Base-by-base conservation (phyloP, 1,140 invertebrate genomes). In the Ditylenchus dipsaci region DNA sequence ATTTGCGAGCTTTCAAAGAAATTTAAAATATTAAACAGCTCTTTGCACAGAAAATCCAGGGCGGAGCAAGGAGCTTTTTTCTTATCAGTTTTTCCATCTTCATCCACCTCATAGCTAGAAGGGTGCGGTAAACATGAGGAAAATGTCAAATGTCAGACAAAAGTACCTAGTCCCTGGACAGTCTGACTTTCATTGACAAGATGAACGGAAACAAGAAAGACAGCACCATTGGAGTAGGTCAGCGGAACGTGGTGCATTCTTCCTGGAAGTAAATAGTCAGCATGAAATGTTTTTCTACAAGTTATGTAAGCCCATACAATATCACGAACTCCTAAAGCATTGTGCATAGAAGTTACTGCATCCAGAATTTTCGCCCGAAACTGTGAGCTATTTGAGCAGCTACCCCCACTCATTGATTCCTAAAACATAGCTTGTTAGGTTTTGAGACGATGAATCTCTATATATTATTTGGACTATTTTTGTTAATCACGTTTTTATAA, bases 231-330 rank as follows among this genome's bases (percentile, higher is more conserved):
- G 8, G 38, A 45, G 17, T 57, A 92, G 72, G 89, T 87, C 43
- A 96, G 84, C 0, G 92, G 91, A 76, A 91, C 90, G 82, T 94
- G 90, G 84, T 92, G 94, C 27, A 97, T 86, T 83, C 94, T 91
- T 15, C 94, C 91, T 11, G 3, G 33, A 38, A 65, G 96, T 85
- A n/a, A n/a, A n/a, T n/a, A n/a, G 84, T 97, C 92, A 80, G 17
- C 17, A 65, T 15, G 27, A 15, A 65, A 9, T 21, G n/a, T 58
- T 58, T 58, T 23, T 23, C 17, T 11, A 19, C 7, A n/a, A n/a
- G n/a, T n/a, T n/a, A n/a, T n/a, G 33, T 7, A 58, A 56, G 17
- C 7, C 33, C 11, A 5, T 38, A 38, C 33, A 49, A 68, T 30
- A 45, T 56, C 67, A 47, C 92, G 90, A 62, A 93, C 88, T 71